Base-by-base conservation (phyloP, 1,140 invertebrate genomes). In the Pemphigus obesinymphae region DNA sequence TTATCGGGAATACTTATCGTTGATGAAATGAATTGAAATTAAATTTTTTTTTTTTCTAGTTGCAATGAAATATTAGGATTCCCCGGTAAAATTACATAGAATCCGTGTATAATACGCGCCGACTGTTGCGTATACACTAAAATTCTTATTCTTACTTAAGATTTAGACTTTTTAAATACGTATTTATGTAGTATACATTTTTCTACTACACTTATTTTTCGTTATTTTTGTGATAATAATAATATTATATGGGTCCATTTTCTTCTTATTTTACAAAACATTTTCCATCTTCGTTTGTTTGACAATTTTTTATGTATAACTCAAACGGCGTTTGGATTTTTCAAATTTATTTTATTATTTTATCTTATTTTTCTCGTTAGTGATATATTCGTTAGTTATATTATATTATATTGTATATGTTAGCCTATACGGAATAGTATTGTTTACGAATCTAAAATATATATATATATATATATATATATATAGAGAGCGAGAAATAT, bases 221-320 rank as follows among this genome's bases (percentile, higher is more conserved):
- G n/a, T n/a, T n/a, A n/a, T n/a, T n/a, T 66, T 66, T 66, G 63
- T 66, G 63, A 66, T 66, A 66, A 37, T 37, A 66, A 66, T 66
- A 63, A 31, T n/a, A n/a, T n/a, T n/a, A n/a, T 37, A 37, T 66
- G 63, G 63, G 63, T 66, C 63, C 63, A 66, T 66, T 66, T 66
- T 34, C n/a, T n/a, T 66, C 34, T n/a, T 31, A 29, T 37, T 10
- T 66, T 37, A n/a, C 58, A 61, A 31, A n/a, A 31, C 29, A 61
- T 61, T 26, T 61, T 61, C 58, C 13, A 61, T 31, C 15, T 29
- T 61, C 23, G 10, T 55, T 61, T 8, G 26, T 61, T 31, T 29
- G 23, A 58, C 26, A 15, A 17, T 61, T 61, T n/a, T 31, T 61
- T 31, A 29, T 31, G 58, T 61, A 26, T 31, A 31, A 26, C 29